phyloP scores from a whole-genome alignment of 2,888 invertebrate genomes.

The Cylloceria caligata region DNA sequence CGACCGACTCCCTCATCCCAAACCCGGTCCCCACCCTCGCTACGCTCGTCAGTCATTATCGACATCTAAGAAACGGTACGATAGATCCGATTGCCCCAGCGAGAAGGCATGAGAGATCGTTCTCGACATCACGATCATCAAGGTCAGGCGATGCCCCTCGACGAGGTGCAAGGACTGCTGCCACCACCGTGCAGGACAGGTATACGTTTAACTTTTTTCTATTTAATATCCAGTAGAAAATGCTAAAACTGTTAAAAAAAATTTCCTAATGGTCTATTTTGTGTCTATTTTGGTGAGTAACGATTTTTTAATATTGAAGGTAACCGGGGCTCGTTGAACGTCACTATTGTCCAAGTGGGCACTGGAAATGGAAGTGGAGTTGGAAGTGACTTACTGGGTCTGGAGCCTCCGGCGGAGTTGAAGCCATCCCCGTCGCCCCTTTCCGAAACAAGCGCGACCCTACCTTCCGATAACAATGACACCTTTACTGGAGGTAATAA shows the following conservation, averaged over 20 bases:
- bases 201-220: constrained; percentile 35
- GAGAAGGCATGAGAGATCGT: constrained; percentile 81
- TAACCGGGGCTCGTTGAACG: constrained; percentile 83
- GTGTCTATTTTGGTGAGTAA: not conserved
- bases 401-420: constrained; percentile 80
- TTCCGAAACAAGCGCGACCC: constrained; percentile 80
- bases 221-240: no score
- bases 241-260: no score
- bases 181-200: constrained; percentile 82
- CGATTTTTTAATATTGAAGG: constrained; percentile 72
- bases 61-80: constrained; percentile 67
- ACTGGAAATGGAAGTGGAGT: constrained; percentile 76
- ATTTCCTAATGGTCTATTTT: not conserved
- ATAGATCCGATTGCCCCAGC: constrained; percentile 64
- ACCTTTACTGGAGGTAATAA: constrained; percentile 77
- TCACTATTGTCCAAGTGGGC: constrained; percentile 82
- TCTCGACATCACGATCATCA: constrained; percentile 80
- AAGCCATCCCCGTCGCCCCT: constrained; percentile 80
- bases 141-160: constrained; percentile 81
- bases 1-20: constrained; percentile 74
- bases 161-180: constrained; percentile 81
- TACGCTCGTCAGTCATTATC: constrained; percentile 57
- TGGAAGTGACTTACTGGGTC: constrained; percentile 79
- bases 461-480: constrained; percentile 82
- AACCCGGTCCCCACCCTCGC: constrained; percentile 69